These are phyloP conservation scores for Polypterus bichir DNA, from an alignment of 2,113 vertebrate genomes.

Conservation along the genomic window DNA sequence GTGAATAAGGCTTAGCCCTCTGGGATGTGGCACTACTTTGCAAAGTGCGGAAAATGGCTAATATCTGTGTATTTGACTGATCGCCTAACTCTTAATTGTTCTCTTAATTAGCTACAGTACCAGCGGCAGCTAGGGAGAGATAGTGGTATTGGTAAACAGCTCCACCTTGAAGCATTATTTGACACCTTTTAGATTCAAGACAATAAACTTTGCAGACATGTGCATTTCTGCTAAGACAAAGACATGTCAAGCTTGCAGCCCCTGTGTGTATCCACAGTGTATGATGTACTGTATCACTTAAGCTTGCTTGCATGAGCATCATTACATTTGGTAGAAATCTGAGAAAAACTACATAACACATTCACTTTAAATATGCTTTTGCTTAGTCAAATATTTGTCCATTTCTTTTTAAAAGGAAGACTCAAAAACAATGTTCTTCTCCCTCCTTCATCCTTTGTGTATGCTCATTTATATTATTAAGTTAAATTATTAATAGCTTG, in stretches of 20 bases:
- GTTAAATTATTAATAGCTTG: too few species aligned
- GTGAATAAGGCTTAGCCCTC: slow-evolving; percentile 56
- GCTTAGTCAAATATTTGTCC: too few species aligned
- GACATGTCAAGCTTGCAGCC: slow-evolving; percentile 53
- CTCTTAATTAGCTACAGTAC: slow-evolving; percentile 94
- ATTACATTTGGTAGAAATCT: too few species aligned
- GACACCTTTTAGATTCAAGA: slow-evolving; percentile 62
- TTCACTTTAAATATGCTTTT: too few species aligned
- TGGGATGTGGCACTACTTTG: slow-evolving; percentile 47
- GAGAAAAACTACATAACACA: too few species aligned
- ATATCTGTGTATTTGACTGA: slow-evolving; percentile 67
- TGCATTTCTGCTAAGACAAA: slow-evolving; percentile 45
- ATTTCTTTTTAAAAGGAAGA: too few species aligned
- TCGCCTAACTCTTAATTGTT: slow-evolving; percentile 86
- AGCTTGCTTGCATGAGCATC: too few species aligned
- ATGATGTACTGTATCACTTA: too few species aligned
- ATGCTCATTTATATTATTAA: too few species aligned
- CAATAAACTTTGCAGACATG: slow-evolving; percentile 48
- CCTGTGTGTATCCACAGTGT: slow-evolving; percentile 7
- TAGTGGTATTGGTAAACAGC: slow-evolving; percentile 62
- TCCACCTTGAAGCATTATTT: slow-evolving; percentile 61
- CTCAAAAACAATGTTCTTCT: too few species aligned
- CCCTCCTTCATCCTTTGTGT: too few species aligned
- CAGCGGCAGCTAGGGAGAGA: slow-evolving; percentile 78
- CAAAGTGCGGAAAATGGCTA: slow-evolving; percentile 53